Evolutionary conservation across 2,888 invertebrate genomes (phyloP).

Genomic region (Abrostola tripartita): DNA sequence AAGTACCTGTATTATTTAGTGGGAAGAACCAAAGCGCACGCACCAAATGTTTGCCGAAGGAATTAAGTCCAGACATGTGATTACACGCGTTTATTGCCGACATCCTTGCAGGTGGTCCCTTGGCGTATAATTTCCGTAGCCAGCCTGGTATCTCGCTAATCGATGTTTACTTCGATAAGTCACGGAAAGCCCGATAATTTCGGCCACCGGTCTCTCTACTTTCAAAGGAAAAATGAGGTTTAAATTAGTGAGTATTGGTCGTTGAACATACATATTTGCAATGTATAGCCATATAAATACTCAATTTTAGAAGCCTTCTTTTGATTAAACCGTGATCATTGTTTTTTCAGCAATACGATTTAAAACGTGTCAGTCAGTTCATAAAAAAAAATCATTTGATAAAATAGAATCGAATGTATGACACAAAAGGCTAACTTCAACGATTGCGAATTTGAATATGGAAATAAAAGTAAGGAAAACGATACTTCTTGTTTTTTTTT

Average conservation of each 20-base stretch:
- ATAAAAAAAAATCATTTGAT: no score
- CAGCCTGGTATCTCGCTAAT: slow-evolving; percentile 65
- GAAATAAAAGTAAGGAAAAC: slow-evolving; percentile 20
- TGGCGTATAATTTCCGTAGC: slow-evolving; percentile 65
- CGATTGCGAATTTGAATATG: slow-evolving; percentile 2
- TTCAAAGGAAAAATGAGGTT: slow-evolving; percentile 37
- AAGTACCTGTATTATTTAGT: slow-evolving; percentile 21
- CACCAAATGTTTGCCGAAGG: slow-evolving; percentile 40
- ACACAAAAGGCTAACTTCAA: slow-evolving; percentile 1
- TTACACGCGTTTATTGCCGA: slow-evolving; percentile 45
- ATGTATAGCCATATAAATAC: background rate
- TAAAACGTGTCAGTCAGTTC: no score
- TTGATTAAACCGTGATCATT: no score
- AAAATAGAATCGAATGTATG: background rate
- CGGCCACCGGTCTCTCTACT: slow-evolving; percentile 39
- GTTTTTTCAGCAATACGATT: no score
- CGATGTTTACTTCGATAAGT: slow-evolving; percentile 75
- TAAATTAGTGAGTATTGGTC: slow-evolving; percentile 19
- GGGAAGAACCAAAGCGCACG: slow-evolving; percentile 23
- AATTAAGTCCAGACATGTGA: slow-evolving; percentile 41
- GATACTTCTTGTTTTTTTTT: slow-evolving; percentile 20
- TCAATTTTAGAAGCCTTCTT: no score
- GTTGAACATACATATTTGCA: background rate
- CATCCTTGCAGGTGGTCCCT: slow-evolving; percentile 66
- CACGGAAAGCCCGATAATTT: slow-evolving; percentile 67